These are phyloP conservation scores for Scaptomyza flava DNA, from an alignment of 2,888 invertebrate species.

Conservation along the genomic window DNA sequence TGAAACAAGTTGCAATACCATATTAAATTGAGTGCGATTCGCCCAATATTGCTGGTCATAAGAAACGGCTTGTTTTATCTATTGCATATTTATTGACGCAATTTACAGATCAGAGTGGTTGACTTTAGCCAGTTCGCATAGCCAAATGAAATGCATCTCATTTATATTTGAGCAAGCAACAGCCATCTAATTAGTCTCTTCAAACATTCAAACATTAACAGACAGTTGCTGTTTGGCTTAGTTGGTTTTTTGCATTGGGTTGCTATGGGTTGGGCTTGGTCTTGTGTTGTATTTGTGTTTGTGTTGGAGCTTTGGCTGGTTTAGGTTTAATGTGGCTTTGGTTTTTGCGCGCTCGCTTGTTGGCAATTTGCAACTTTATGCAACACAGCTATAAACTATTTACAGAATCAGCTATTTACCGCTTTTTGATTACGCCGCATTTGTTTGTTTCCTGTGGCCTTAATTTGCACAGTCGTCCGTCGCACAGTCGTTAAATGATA, in stretches of 20 bases:
- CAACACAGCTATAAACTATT: constrained; percentile 66
- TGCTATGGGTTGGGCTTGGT: constrained; percentile 4
- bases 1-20: too few species aligned
- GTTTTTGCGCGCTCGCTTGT: constrained; percentile 36
- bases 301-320: constrained; percentile 8
- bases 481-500: constrained; percentile 47
- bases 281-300: constrained; percentile 5
- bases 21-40: neutral
- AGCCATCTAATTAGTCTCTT: constrained; percentile 63
- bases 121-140: constrained; percentile 9
- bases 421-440: constrained; percentile 78
- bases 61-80: too few species aligned
- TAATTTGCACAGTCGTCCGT: constrained; percentile 58
- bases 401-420: constrained; percentile 73
- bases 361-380: constrained; percentile 66
- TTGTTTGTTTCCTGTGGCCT: constrained; percentile 76
- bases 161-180: constrained; percentile 51
- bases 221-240: constrained; percentile 36
- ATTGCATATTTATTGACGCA: neutral
- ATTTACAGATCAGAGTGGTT: constrained; percentile 13
- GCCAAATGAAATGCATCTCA: constrained; percentile 48
- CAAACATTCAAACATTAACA: constrained; percentile 65
- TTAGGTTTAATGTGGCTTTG: constrained; percentile 23
- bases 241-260: constrained; percentile 20
- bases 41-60: too few species aligned